Conservation (phyloP, 2,797 vertebrate species). For the Sebastes elongatus region DNA sequence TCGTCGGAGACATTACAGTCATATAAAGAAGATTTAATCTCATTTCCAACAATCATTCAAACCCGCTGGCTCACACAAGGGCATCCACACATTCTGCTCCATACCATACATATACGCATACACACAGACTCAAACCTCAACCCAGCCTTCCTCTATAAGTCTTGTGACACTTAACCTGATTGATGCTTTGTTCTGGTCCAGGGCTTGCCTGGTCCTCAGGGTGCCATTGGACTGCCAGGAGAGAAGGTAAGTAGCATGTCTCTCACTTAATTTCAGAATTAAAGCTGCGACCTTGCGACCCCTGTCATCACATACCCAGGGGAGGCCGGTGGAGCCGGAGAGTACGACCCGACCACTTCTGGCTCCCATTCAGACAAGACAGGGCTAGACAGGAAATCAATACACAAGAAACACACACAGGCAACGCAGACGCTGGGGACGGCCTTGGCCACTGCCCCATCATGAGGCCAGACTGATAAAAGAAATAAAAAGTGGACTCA, state of each 20-base stretch:
- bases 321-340: conserved; percentile 27
- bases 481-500: conserved; percentile 37
- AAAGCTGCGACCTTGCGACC: conserved; percentile 61
- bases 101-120: neutral
- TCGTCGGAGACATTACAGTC: neutral
- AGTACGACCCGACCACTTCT: conserved; percentile 37
- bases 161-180: conserved; percentile 59
- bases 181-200: conserved; percentile 72
- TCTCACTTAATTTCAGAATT: conserved; percentile 59
- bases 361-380: conserved; percentile 51
- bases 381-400: conserved; percentile 74
- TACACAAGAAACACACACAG: conserved; percentile 62
- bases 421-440: conserved; percentile 37
- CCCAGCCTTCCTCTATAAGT: neutral
- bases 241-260: conserved; percentile 87
- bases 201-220: conserved; percentile 92
- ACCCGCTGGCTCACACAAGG: neutral
- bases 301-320: conserved; percentile 52
- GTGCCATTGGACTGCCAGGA: conserved; percentile 89
- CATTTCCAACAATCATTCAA: neutral
- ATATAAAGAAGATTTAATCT: neutral
- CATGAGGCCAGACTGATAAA: conserved; percentile 29
- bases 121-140: neutral
- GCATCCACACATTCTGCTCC: neutral
- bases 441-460: conserved; percentile 16